Percentiles rank a stretch among this genome's conserved stretches.
Evolutionary conservation across 2,113 vertebrate species (phyloP).

Genomic region (Aptenodytes patagonicus): DNA sequence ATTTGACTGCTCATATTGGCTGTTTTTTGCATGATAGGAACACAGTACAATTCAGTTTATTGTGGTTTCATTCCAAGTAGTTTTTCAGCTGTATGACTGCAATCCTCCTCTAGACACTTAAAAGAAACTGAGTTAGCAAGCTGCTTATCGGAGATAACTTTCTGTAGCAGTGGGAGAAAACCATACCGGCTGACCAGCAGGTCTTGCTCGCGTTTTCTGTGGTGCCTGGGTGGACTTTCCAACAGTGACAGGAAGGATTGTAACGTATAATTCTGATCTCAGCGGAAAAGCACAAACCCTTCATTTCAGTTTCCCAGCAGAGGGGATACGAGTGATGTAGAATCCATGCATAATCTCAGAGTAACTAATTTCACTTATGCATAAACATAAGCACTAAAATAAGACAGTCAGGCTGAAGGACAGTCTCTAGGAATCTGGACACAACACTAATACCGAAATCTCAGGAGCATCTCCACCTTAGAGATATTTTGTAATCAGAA

Average conservation of each 20-base stretch:
- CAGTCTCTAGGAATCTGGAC: not conserved
- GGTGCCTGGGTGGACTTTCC: not conserved
- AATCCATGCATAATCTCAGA: not conserved
- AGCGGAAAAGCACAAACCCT: not conserved
- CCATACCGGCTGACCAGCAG: not conserved
- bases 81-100: not conserved
- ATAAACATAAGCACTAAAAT: constrained; percentile 43
- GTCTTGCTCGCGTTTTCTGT: not conserved
- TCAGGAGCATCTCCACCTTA: not conserved
- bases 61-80: not conserved
- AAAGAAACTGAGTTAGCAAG: constrained; percentile 9
- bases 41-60: not conserved
- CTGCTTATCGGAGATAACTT: constrained; percentile 43
- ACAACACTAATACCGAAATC: not conserved
- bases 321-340: not conserved
- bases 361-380: constrained; percentile 5
- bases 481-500: not conserved
- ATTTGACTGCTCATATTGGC: not conserved
- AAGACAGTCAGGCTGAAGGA: not conserved
- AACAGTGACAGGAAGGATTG: not conserved
- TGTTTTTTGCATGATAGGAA: not conserved
- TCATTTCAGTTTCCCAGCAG: not conserved
- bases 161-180: not conserved
- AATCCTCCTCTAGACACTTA: not conserved
- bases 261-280: not conserved